These are phyloP conservation scores for Zaprionus nigranus DNA, from an alignment of 1,140 invertebrate species.

Conservation along the genomic window DNA sequence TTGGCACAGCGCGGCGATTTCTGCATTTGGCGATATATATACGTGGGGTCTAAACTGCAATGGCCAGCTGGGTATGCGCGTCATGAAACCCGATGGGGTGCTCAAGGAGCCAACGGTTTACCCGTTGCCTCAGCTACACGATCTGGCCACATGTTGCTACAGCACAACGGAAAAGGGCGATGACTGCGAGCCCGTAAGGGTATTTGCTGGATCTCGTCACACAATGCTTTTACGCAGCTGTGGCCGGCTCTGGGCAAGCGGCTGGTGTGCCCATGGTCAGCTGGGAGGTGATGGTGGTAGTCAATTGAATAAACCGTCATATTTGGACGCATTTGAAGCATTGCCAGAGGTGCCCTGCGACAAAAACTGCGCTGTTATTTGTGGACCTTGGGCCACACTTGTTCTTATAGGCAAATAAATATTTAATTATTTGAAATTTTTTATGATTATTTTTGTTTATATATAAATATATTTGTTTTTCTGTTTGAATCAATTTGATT, in stretches of 20 bases:
- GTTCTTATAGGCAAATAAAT: slow-evolving; percentile 27
- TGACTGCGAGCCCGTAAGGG: slow-evolving; percentile 85
- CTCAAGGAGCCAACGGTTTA: slow-evolving; percentile 75
- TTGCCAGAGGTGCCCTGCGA: slow-evolving; percentile 19
- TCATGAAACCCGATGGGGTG: slow-evolving; percentile 63
- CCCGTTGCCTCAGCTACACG: slow-evolving; percentile 69
- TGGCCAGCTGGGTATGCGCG: slow-evolving; percentile 91
- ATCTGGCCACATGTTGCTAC: slow-evolving; percentile 75
- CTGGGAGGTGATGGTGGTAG: slow-evolving; percentile 85
- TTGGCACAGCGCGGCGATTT: slow-evolving; percentile 93
- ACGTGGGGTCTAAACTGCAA: slow-evolving; percentile 96
- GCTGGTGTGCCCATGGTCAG: slow-evolving; percentile 91
- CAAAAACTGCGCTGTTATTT: slow-evolving; percentile 42
- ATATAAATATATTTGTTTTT: background rate
- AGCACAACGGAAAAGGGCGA: slow-evolving; percentile 15
- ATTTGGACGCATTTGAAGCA: slow-evolving; percentile 58
- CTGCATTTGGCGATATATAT: slow-evolving; percentile 91
- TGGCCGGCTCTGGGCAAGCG: slow-evolving; percentile 88
- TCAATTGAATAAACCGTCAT: slow-evolving; percentile 24
- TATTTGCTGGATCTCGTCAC: slow-evolving; percentile 89
- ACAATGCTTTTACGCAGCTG: slow-evolving; percentile 87
- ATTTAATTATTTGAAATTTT: background rate
- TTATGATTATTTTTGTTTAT: background rate
- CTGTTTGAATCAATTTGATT: background rate
- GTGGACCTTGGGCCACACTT: slow-evolving; percentile 75